A percentile compares a stretch with the other conserved stretches of the same genome.
Conservation (phyloP, 2,113 vertebrate genomes). For the Cololabis saira region DNA sequence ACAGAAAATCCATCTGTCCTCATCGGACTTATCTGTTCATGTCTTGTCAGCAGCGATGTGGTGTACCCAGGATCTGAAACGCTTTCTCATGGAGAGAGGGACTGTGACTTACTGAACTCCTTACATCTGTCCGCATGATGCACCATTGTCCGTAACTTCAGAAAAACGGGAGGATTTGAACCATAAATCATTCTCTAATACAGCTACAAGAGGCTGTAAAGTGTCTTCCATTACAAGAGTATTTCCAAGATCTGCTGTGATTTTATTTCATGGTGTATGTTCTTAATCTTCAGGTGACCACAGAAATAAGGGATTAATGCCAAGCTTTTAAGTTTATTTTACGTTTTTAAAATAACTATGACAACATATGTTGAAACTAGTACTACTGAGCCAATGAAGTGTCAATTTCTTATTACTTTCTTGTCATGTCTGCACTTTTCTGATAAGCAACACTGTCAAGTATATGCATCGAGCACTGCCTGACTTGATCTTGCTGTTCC, state of each 20-base stretch:
- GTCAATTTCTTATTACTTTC: slow-evolving; percentile 7
- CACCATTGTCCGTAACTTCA: slow-evolving; percentile 26
- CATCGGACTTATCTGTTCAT: slow-evolving; percentile 10
- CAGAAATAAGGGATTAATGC: neutral
- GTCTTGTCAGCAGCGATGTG: slow-evolving; percentile 20
- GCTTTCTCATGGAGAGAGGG: slow-evolving; percentile 14
- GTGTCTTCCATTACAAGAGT: neutral
- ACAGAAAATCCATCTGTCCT: slow-evolving; percentile 4
- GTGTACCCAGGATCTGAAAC: slow-evolving; percentile 27
- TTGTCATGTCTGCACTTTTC: slow-evolving; percentile 14
- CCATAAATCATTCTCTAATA: neutral
- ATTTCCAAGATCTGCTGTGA: slow-evolving; percentile 4
- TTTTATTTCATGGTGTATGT: slow-evolving; percentile 20
- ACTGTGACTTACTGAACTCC: slow-evolving; percentile 13
- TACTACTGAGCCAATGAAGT: slow-evolving; percentile 51
- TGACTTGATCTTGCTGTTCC: slow-evolving; percentile 40
- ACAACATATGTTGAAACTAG: slow-evolving; percentile 20
- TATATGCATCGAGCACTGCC: slow-evolving; percentile 47
- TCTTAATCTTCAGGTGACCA: slow-evolving; percentile 4
- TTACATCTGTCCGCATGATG: slow-evolving; percentile 49
- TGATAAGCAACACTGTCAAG: slow-evolving; percentile 34
- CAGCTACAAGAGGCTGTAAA: slow-evolving; percentile 18
- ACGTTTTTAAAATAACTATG: slow-evolving; percentile 6
- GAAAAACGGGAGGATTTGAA: slow-evolving; percentile 21
- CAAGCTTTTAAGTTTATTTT: neutral